Conservation (phyloP, 2,888 invertebrate species). For the Pristionchus exspectatus region DNA sequence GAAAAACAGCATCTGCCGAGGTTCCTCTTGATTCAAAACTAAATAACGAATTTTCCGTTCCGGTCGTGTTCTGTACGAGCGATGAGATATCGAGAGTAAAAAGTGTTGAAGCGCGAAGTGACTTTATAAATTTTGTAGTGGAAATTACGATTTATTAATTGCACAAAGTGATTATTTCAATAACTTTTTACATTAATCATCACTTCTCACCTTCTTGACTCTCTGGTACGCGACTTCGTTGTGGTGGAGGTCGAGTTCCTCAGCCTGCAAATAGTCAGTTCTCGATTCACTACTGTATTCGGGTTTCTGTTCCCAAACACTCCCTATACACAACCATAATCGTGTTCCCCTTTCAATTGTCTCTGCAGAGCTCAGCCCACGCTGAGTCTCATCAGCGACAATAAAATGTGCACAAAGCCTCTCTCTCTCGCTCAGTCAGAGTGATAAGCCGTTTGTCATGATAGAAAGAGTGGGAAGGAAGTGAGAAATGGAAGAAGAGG, state of each 20-base stretch:
- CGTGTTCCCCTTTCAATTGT: neutral
- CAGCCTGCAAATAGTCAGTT: constrained; percentile 59
- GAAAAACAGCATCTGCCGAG: neutral
- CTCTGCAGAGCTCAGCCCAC: constrained; percentile 9
- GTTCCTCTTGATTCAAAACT: too few relatives aligned
- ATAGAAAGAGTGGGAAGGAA: neutral
- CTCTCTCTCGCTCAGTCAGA: constrained; percentile 24
- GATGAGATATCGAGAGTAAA: too few relatives aligned
- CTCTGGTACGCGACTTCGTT: constrained; percentile 71
- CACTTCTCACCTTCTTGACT: constrained; percentile 41
- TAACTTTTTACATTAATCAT: neutral
- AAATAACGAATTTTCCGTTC: too few relatives aligned
- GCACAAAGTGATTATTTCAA: neutral
- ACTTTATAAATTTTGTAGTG: neutral
- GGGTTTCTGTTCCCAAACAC: neutral
- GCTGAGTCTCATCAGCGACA: constrained; percentile 32
- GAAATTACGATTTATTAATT: neutral
- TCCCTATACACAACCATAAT: neutral
- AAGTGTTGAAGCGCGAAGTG: neutral
- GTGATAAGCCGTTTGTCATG: constrained; percentile 47
- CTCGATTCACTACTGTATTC: neutral
- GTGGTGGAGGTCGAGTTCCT: constrained; percentile 71
- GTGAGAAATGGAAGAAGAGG: neutral
- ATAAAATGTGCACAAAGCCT: constrained; percentile 40
- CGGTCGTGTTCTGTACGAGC: too few relatives aligned